Base-by-base conservation (phyloP, 1,140 invertebrate genomes). In the Chrysopa pallens region DNA sequence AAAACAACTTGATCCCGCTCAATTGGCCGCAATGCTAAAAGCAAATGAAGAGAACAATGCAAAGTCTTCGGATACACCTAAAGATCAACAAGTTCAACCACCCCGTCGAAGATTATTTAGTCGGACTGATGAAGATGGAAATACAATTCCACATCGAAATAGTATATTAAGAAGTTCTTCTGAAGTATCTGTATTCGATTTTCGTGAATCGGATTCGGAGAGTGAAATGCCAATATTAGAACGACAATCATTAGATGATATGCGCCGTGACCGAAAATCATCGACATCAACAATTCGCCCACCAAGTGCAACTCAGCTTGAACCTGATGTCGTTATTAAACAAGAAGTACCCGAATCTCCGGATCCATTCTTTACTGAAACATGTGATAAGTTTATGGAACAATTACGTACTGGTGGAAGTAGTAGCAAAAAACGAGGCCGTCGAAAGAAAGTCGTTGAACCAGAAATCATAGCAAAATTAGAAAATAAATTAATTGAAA, bases 301-400 rank as follows among this genome's bases (percentile, higher is more conserved):
- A 17, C 13, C 40, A 42, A 11, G 8, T 6, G 14, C 15, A 23
- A 29, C 7, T 3, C 9, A 5, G 4, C 8, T 11, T 11, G 31
- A 42, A 5, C 8, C 15, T 3, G 9, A 6, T n/a, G n/a, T 13
- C 1, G 15, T 12, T 13, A 35, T 33, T 2, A 42, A 42, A 42
- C 7, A 11, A 17, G 40, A 42, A 8, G 27, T 13, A 33, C n/a
- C 9, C 44, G 62, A 64, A 40, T 56, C 63, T 1, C 52, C 58
- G 4, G 58, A 62, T 44, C 60, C 67, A 0, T 56, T 66, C 13
- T 60, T 60, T 39, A 63, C 66, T 40, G 68, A 60, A 50, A 68
- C 75, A 8, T 80, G 77, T 65, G 76, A 80, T 63, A 76, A 64
- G 54, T 79, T 81, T 58, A 67, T 80, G 60, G 74, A 78, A 56